Evolutionary conservation across 2,888 invertebrate genomes (phyloP), one percentile per base, ranked within the genome.

Genomic region (Amblyteles armatorius): DNA sequence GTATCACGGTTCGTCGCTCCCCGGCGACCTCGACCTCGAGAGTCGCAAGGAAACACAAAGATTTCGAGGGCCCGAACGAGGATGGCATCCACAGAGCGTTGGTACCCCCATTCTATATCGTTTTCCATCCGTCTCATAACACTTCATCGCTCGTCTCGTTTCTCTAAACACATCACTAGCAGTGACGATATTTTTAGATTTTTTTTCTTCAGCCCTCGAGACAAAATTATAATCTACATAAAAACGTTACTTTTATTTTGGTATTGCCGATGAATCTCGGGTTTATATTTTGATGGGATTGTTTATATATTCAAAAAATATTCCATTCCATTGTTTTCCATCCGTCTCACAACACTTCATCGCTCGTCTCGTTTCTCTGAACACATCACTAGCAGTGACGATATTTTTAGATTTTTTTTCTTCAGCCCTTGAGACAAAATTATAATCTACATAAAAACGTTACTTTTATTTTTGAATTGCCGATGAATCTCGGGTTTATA

Each of bases 41-140:
- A 48, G 79, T 55, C 22, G 26, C 60, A 60, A 82, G 83, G 68
- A 82, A 83, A 52, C 57, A 33, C 19, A 60, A 44, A 26, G 80
- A 80, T 65, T 85, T 78, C 11, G 73, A 52, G 57, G 73, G 65
- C 40, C 55, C 68, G 52, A 50, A 67, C 26, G 67, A 77, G 48
- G 81, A 82, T 63, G 69, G 63, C 71, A 73, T 78, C 69, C 82
- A 80, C 69, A 82, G 69, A 80, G 80, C 82, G 86, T 88, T 79
- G 79, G 86, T 88, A 87, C 71, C 22, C 11, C 11, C 60, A 69
- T 77, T 74, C 48, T 50, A 50, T 50, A 50, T 67, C 48, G 33
- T 67, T 74, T 60, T 57, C 11, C 36, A 67, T 76, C 19, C 63
- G 3, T 16, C 40, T 19, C 52, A 48, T 48, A 22, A 26, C 36